phyloP scores from a whole-genome alignment of 2,113 vertebrate genomes.

The Dipodomys ordii region DNA sequence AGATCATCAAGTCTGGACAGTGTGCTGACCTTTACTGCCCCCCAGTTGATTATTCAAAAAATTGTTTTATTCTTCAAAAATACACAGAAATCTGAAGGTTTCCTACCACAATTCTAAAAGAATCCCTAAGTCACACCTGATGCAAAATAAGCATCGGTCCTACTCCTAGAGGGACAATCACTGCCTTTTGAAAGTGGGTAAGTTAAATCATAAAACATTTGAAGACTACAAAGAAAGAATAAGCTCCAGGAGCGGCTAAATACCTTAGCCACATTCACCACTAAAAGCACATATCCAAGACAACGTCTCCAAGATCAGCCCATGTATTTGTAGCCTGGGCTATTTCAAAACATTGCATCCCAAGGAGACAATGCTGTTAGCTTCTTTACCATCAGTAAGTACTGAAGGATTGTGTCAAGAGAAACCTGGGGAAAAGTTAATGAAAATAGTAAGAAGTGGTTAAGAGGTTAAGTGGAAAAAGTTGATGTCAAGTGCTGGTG shows the following conservation, averaged over 20 bases:
- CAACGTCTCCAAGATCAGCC: neutral
- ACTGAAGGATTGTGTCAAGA: neutral
- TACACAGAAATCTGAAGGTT: neutral
- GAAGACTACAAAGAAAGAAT: neutral
- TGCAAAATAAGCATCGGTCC: neutral
- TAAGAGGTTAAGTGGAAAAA: neutral
- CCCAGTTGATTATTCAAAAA: conserved; percentile 20
- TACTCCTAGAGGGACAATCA: neutral
- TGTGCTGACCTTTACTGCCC: conserved; percentile 42
- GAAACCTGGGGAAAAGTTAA: neutral
- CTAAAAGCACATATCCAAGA: neutral
- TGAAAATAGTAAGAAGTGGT: neutral
- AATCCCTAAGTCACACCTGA: neutral
- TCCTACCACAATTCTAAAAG: neutral
- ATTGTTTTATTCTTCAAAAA: neutral
- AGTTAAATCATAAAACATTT: neutral
- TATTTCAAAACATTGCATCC: neutral
- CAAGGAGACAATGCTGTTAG: neutral
- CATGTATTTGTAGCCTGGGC: neutral
- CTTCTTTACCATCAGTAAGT: neutral
- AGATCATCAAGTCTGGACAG: neutral
- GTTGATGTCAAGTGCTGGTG: too few species aligned
- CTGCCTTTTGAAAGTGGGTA: neutral
- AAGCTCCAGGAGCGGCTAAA: neutral
- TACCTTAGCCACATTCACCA: neutral